A percentile compares a stretch with the other conserved stretches of the same genome.
phyloP scores from a whole-genome alignment of 2,888 invertebrate species.

The Aquatica leii region DNA sequence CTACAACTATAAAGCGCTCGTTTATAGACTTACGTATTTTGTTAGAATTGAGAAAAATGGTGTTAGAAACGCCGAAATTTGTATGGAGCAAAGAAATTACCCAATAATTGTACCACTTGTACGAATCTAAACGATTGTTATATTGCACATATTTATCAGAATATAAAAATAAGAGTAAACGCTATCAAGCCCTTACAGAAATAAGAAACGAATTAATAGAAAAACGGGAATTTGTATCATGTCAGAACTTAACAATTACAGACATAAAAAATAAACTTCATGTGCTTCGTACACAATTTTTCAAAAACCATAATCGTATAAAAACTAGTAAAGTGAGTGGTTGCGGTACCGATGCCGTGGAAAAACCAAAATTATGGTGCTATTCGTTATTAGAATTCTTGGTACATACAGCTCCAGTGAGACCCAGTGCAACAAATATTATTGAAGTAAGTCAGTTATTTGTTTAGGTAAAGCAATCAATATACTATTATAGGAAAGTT shows the following conservation, averaged over 20 bases:
- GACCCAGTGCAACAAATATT: neutral
- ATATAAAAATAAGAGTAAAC: neutral
- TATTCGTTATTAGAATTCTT: neutral
- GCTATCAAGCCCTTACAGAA: neutral
- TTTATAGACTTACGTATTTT: no score
- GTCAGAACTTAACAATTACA: neutral
- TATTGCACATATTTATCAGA: neutral
- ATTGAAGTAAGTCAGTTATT: neutral
- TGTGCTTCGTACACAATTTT: neutral
- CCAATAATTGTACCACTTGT: no score
- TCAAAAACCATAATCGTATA: neutral
- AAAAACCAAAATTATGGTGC: no score
- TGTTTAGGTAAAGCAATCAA: neutral
- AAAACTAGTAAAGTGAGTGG: neutral
- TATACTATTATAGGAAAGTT: neutral
- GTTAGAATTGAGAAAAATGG: neutral
- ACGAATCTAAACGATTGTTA: neutral
- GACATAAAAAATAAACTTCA: neutral
- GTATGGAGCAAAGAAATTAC: no score
- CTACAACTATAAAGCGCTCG: no score
- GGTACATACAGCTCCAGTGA: neutral
- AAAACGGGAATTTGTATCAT: no score
- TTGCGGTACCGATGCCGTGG: neutral
- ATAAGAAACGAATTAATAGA: neutral
- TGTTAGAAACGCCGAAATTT: neutral